Base-by-base conservation (phyloP, 2,888 invertebrate species). In the Prostheceraeus crozeri region DNA sequence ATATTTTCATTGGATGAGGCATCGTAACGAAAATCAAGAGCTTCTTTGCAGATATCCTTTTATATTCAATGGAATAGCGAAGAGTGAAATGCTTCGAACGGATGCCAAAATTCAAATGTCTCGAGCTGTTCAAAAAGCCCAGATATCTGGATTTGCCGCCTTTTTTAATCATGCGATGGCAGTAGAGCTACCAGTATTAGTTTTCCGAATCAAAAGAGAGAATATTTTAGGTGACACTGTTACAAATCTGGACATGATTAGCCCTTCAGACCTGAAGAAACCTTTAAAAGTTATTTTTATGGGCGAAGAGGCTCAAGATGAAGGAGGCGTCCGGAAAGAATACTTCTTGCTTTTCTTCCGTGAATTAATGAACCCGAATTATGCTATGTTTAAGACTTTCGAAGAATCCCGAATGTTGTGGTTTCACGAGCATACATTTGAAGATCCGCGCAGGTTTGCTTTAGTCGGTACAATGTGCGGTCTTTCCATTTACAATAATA, bases 281-380 rank as follows among this genome's bases (percentile, higher is more conserved):
- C 57, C 48, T 40, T 67, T 69, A 3, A 69, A 80, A 85, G 84
- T 90, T 35, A 85, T 86, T 77, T 94, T 96, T 76, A 79, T 83
- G 1, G 86, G 84, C 0, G 96, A 96, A 77, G 96, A 96, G 76
- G 96, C 90, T 0, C 89, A 91, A 75, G 96, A 96, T 77, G 93
- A 87, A 0, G 96, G 96, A 10, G 94, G 94, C 1, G 93, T 96
- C 0, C 84, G 84, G 54, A 96, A 74, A 71, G 96, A 98, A 76
- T 98, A 94, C 77, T 96, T 98, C 74, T 80, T 94, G 80, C 78
- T 96, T 28, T 77, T 98, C 1, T 78, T 94, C 65, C 51, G 85
- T 71, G 91, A 94, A 76, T 84, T 96, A 63, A 82, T 96, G 62
- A 89, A 94, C 77, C 89, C 91, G 0, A 90, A 93, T 68, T 96